Conservation (phyloP, 2,113 vertebrate species). For the Apistogramma diplotaenia region DNA sequence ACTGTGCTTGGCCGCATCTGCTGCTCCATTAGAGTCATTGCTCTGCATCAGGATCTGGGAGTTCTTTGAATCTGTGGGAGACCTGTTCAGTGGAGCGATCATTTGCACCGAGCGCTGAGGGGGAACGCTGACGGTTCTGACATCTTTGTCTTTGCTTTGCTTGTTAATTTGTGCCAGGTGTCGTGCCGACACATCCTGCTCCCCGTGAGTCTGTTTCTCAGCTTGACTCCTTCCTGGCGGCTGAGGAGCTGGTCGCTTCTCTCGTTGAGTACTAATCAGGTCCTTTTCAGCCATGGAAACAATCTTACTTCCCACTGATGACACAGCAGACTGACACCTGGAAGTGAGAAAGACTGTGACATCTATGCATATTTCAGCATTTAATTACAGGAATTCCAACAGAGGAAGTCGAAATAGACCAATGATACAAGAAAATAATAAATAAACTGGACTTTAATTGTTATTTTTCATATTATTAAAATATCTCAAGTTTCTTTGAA, state of each 20-base stretch:
- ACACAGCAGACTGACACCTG: slow-evolving; percentile 7
- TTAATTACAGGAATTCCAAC: not conserved
- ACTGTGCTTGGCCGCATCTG: slow-evolving; percentile 5
- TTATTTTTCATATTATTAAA: not conserved
- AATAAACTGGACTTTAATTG: not conserved
- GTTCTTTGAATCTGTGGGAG: slow-evolving; percentile 4
- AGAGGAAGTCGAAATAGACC: not conserved
- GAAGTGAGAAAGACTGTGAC: slow-evolving; percentile 4
- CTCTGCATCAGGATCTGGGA: not conserved
- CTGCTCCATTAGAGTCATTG: not conserved
- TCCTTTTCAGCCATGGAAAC: slow-evolving; percentile 23
- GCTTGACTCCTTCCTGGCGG: slow-evolving; percentile 51
- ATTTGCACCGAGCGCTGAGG: slow-evolving; percentile 30
- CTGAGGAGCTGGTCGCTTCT: slow-evolving; percentile 65
- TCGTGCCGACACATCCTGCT: not conserved
- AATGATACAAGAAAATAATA: not conserved
- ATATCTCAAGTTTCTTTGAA: not conserved
- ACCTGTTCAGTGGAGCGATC: slow-evolving; percentile 19
- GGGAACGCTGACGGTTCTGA: slow-evolving; percentile 30
- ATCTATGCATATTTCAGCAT: not conserved
- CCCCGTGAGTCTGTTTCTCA: not conserved
- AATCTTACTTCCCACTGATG: not conserved
- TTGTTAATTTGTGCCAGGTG: slow-evolving; percentile 18
- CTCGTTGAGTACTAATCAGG: slow-evolving; percentile 1
- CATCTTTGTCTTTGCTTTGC: slow-evolving; percentile 31